Conservation (phyloP, 2,797 vertebrate species). For the Astyanax mexicanus region DNA sequence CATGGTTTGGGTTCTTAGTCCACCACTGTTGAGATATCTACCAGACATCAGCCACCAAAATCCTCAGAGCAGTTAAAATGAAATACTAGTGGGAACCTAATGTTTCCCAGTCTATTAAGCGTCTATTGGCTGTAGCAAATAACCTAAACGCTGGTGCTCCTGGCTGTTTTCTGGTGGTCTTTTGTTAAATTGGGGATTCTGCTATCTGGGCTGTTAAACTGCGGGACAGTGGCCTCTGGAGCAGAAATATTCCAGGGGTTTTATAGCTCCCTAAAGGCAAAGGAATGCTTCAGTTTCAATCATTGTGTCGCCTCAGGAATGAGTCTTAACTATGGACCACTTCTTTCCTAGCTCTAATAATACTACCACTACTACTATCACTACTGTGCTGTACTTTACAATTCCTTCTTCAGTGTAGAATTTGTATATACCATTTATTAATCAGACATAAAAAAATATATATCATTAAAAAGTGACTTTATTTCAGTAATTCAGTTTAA, state of each 20-base stretch:
- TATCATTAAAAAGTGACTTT: too few relatives aligned
- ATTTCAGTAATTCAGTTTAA: too few relatives aligned
- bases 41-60: too few relatives aligned
- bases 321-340: neutral
- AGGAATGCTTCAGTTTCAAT: neutral
- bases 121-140: neutral
- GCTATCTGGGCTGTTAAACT: conserved; percentile 2
- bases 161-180: neutral
- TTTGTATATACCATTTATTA: too few relatives aligned
- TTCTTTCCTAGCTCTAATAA: neutral
- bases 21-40: too few relatives aligned
- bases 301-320: neutral
- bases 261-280: conserved; percentile 2
- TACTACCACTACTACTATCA: neutral
- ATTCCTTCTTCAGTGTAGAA: too few relatives aligned
- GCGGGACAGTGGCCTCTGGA: neutral
- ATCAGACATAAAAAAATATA: too few relatives aligned
- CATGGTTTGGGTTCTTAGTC: too few relatives aligned
- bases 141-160: neutral
- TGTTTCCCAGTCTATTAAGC: neutral
- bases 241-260: neutral
- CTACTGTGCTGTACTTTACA: too few relatives aligned
- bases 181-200: neutral
- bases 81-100: neutral
- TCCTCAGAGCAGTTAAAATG: neutral